These are phyloP conservation scores for Pluvialis apricaria DNA, from an alignment of 2,113 vertebrate species.

Conservation along the genomic window DNA sequence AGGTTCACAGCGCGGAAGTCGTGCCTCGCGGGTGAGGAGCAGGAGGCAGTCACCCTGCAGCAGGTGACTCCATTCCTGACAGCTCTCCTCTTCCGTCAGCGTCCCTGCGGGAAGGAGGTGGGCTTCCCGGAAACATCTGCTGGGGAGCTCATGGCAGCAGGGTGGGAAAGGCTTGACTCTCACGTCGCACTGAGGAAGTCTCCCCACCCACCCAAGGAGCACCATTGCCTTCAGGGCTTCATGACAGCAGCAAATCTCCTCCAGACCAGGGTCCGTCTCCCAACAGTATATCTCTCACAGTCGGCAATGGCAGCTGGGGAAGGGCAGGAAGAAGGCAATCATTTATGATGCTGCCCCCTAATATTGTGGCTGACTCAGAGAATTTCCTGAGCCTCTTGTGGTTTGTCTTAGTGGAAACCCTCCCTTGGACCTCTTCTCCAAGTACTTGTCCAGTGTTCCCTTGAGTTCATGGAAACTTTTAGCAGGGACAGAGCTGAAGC, in stretches of 20 bases:
- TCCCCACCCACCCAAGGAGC: neutral
- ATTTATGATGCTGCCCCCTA: neutral
- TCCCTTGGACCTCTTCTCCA: neutral
- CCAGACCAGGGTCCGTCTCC: neutral
- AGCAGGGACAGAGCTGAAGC: neutral
- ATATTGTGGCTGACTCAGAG: neutral
- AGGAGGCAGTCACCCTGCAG: neutral
- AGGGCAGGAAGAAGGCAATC: neutral
- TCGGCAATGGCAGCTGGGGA: neutral
- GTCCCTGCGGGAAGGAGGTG: neutral
- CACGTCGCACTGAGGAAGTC: rapidly evolving
- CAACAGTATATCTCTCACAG: neutral
- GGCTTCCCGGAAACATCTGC: neutral
- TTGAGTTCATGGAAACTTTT: neutral
- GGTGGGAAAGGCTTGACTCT: neutral
- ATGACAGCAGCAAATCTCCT: neutral
- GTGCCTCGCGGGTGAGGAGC: neutral
- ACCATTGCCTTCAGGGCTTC: neutral
- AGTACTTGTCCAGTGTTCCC: neutral
- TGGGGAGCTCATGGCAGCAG: neutral
- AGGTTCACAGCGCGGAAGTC: rapidly evolving
- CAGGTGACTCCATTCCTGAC: neutral
- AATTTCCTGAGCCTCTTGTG: neutral
- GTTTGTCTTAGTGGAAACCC: neutral
- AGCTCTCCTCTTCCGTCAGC: neutral